Base-by-base conservation (phyloP, 2,113 vertebrate species). In the Anolis carolinensis region DNA sequence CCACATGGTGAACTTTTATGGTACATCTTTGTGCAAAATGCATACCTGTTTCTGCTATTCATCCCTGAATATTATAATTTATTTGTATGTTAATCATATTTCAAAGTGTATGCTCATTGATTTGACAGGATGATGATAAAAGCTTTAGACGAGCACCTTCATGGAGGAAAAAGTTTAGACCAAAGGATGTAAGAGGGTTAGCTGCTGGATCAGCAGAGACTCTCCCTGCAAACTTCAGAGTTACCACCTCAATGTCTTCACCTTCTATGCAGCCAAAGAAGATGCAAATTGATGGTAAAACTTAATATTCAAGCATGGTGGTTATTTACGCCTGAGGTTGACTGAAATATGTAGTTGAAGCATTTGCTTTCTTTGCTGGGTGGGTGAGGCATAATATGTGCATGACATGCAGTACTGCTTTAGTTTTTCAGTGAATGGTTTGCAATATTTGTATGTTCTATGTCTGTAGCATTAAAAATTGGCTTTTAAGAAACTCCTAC, bases 161-260 rank as follows among this genome's bases (percentile, higher is more conserved):
- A 3, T 99, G 98, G 98, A 97, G 98, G 87, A 99, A 99, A 93
- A 99, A 99, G 92, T 99, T 99, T 75, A 95, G 98, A 93, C 98
- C 98, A 95, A 99, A 99, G 97, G 98, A 99, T 86, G 93, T 98
- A 85, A 96, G 98, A 82, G 98, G 98, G 83, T 86, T 97, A 93
- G 95, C 97, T 27, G 91, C 97, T 87, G 98, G 98, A 10, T 97
- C 97, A 30, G 97, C 98, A 13, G 98, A 99, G 87, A 99, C 98
- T 0, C 97, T 99, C 55, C 98, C 98, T 21, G 97, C 98, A 67
- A 99, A 98, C 94, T 99, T 99, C 95, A 95, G 98, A 93, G 97
- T 99, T 93, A 97, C 97, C 79, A 93, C 96, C 82, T 97, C 97
- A 1, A 96, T 97, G 85, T 97, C 97, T 82, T 98, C 98, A 76